Base-by-base conservation (phyloP, 1,140 invertebrate species). In the Cheumatopsyche charites region DNA sequence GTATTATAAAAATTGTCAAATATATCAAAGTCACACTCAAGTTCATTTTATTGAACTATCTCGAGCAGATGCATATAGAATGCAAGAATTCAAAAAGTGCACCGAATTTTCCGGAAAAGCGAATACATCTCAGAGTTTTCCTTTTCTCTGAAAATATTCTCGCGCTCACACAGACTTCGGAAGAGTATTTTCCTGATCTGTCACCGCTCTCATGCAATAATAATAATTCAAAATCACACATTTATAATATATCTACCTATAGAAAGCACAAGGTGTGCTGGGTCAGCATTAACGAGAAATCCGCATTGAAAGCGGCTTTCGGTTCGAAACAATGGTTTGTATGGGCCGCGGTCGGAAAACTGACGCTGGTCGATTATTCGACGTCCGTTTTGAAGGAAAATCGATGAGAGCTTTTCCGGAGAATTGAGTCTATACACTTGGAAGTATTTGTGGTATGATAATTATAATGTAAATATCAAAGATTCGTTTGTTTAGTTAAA, bases 301-400 rank as follows among this genome's bases (percentile, higher is more conserved):
- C 66, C 36, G 29, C 55, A 68, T 68, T 55, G 66, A 68, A 55
- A 68, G 66, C 47, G 43, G 66, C 49, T 55, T 55, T 55, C 47
- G 13, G n/a, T 15, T 66, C 12, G 17, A 68, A 45, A 68, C 66
- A 68, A 68, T 68, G 66, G 63, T 12, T 13, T 36, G 29, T 36
- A 36, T 17, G 15, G 19, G 19, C 7, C 13, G 4, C 21, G 55
- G 55, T 23, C n/a, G 17, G 58, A 62, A 62, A 43, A 42, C 29
- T 41, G n/a, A 15, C 47, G 55, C 1, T 17, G 36, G 45, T 68
- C 66, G 66, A 55, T 55, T 68, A 55, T 68, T 68, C 25, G 19
- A 12, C 25, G 7, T 41, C 29, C 29, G 13, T 42, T 6, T 15
- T 63, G 19, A 9, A 23, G 21, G 25, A 47, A 42, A 43, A 26